Percentiles rank a stretch among this genome's conserved stretches.
Evolutionary conservation across 2,888 invertebrate species (phyloP).

Genomic region (Ochropleura leucogaster): DNA sequence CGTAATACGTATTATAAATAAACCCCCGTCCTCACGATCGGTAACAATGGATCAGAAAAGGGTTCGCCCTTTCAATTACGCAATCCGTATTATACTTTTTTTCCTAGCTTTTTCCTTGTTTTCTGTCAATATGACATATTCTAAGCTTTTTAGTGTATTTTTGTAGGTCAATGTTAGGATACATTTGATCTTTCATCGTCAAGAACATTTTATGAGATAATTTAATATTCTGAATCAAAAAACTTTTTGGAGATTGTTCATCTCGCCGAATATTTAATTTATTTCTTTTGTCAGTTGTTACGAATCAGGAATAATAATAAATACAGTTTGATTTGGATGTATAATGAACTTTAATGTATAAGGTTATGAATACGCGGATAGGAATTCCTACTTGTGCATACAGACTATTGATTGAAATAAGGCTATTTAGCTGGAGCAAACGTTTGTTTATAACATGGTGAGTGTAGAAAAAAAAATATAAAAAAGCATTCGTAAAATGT

Average conservation of each 20-base stretch:
- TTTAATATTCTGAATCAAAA: conserved; percentile 2
- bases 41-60: conserved; percentile 34
- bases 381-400: conserved; percentile 11
- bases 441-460: background rate
- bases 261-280: background rate
- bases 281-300: background rate
- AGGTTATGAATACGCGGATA: background rate
- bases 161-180: background rate
- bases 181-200: background rate
- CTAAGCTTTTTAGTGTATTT: background rate
- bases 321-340: background rate
- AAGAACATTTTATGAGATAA: conserved; percentile 2
- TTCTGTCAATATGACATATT: conserved; percentile 9
- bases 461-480: no score
- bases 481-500: background rate
- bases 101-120: conserved; percentile 22
- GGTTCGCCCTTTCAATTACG: conserved; percentile 35
- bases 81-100: conserved; percentile 5
- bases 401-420: background rate
- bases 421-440: background rate
- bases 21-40: conserved; percentile 1
- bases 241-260: background rate
- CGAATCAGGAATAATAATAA: background rate
- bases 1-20: conserved; percentile 13
- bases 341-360: background rate